Conservation (phyloP, 1,140 invertebrate species). For the Centruroides sculpturatus region DNA sequence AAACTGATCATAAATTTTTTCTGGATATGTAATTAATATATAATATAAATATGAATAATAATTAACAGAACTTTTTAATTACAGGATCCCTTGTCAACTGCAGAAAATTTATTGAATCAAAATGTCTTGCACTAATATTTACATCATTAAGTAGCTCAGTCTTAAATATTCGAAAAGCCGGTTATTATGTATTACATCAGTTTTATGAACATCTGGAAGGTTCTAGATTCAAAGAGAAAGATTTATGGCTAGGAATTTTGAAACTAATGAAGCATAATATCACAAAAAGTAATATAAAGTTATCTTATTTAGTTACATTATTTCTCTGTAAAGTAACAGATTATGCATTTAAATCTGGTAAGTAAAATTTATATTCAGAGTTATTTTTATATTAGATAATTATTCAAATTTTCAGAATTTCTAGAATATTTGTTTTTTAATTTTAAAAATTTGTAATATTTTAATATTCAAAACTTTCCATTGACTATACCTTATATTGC, state of each 20-base stretch:
- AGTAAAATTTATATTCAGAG: neutral
- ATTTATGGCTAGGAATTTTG: slow-evolving; percentile 32
- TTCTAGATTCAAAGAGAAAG: slow-evolving; percentile 40
- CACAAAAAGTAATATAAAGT: slow-evolving; percentile 24
- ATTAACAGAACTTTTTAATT: neutral
- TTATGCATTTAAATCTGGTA: slow-evolving; percentile 42
- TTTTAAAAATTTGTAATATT: no score
- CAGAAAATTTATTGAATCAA: slow-evolving; percentile 45
- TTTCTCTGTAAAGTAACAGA: slow-evolving; percentile 49
- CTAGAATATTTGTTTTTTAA: no score
- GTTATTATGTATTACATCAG: slow-evolving; percentile 46
- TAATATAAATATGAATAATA: no score
- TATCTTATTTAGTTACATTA: slow-evolving; percentile 49
- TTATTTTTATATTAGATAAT: neutral
- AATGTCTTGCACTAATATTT: slow-evolving; percentile 46
- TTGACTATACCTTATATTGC: no score
- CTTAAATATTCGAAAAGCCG: slow-evolving; percentile 40
- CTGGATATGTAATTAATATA: no score
- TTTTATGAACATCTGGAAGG: slow-evolving; percentile 51
- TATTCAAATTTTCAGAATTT: no score
- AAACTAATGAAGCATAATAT: slow-evolving; percentile 38
- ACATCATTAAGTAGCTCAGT: slow-evolving; percentile 44
- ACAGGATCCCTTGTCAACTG: slow-evolving; percentile 43
- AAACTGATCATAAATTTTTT: no score
- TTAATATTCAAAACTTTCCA: no score